Conservation (phyloP, 2,888 invertebrate species). For the Leptinotarsa tumamoca region DNA sequence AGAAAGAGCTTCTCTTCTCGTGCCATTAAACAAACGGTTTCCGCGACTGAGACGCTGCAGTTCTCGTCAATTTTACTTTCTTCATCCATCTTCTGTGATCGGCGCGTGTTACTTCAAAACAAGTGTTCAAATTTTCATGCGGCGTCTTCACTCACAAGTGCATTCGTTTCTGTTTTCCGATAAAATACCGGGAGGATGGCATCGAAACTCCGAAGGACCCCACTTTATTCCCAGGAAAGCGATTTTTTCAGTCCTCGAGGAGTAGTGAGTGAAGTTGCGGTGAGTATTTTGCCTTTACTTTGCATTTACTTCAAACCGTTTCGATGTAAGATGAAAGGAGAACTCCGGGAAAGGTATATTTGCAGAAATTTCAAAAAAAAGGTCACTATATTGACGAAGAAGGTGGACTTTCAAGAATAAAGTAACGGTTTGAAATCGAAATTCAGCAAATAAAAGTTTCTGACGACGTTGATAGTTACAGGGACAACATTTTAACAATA, state of each 20-base stretch:
- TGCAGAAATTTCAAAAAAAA: too few species aligned
- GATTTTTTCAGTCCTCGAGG: constrained; percentile 44
- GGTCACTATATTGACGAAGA: too few species aligned
- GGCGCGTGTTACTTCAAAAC: background rate
- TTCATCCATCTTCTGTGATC: constrained; percentile 12
- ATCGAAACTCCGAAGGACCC: constrained; percentile 66
- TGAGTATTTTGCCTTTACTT: constrained; percentile 18
- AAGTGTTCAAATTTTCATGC: constrained; percentile 14
- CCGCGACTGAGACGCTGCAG: background rate
- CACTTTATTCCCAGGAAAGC: constrained; percentile 58
- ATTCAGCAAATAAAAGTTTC: too few species aligned
- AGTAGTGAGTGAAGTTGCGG: constrained; percentile 20
- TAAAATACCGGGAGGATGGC: constrained; percentile 58
- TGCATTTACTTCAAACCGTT: too few species aligned
- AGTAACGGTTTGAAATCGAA: too few species aligned
- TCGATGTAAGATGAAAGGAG: too few species aligned
- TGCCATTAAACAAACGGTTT: constrained; percentile 18
- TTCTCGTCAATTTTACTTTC: constrained; percentile 14
- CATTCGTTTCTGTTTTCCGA: background rate
- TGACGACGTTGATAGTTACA: too few species aligned
- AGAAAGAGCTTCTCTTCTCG: constrained; percentile 21
- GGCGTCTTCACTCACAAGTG: constrained; percentile 1
- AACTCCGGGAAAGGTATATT: too few species aligned
- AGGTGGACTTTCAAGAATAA: too few species aligned
- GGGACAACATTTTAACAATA: too few species aligned